Evolutionary conservation across 2,797 vertebrate species (phyloP), one percentile per base, ranked within the genome.

Genomic region (Gastrophryne carolinensis): DNA sequence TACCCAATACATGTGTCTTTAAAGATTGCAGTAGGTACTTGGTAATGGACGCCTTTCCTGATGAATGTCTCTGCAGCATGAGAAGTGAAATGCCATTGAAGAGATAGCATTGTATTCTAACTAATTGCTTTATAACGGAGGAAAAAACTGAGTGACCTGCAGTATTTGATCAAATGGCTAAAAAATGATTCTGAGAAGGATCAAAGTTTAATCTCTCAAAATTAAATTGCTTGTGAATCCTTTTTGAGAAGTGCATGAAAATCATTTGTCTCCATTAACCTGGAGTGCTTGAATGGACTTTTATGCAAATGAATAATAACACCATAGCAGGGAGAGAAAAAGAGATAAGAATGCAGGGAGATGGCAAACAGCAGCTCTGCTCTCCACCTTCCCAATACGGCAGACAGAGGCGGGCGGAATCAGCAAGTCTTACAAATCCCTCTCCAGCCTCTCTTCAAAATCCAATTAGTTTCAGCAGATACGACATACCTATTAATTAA

Each of bases 121-220:
- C 71, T 29, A 61, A 78, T 62, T 15, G 15, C n/a, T 23, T 30
- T 0, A 21, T 0, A 61, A 77, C 78, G 53, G 75, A 66, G 80
- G 50, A 66, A 79, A 72, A 80, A 77, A 72, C 79, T 69, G 67
- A 58, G 0, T 3, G 13, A 7, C 13, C 66, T 64, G 62, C 78
- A 66, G 1, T 62, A 9, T 78, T 83, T 85, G 82, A 84, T 84
- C 80, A 81, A 86, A 77, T 1, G 50, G 58, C 67, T 77, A 72
- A 82, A 77, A 83, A 84, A 83, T 83, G 50, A 80, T 80, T 83
- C 81, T 54, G 73, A 81, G 74, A 79, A 79, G 80, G 83, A 86
- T 79, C 82, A 84, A 82, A 84, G 81, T 81, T 82, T 82, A 87
- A 87, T 84, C 82, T 84, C 80, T 75, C 81, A 84, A 82, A 82